Evolutionary conservation across 2,888 invertebrate species (phyloP), one percentile per base, ranked within the genome.

Genomic region (Barypeithes pellucidus): DNA sequence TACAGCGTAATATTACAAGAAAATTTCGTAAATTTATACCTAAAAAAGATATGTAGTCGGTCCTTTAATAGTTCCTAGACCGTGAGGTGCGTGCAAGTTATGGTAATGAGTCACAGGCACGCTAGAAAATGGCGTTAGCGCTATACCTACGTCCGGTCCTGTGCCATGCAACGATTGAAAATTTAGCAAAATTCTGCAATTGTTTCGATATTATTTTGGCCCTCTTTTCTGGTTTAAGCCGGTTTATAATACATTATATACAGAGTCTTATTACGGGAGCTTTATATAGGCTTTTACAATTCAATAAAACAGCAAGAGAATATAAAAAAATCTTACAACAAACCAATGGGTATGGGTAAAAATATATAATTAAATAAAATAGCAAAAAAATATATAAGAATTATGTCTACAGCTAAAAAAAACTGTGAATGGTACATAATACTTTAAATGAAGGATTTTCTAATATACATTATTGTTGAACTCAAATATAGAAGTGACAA

Each of bases 51-150:
- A 29, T 61, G 67, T 66, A 7, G 22, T 47, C 67, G 67, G 61
- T 43, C 11, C 67, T 54, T 67, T 67, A 72, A 67, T 67, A 61
- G 41, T 36, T 62, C 67, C 67, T 29, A 50, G 73, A 54, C 63
- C 59, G 45, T n/a, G 80, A 80, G 81, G 73, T 75, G 76, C 76
- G 76, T 76, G 74, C 63, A 67, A 12, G 43, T 54, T 54, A 75
- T 78, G 74, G 74, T 84, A 84, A 84, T 84, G 82, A 80, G 77
- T 70, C 60, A 76, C 62, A 77, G 76, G 77, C 84, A 84, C 83
- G 84, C 83, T 77, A 84, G 71, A 75, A 78, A 77, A 77, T 78
- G 79, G 79, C 77, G 75, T 81, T 81, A 81, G 79, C 80, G 80
- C 80, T 79, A 78, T 76, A 77, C 57, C 72, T 66, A 79, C 77